Conservation (phyloP, 2,888 invertebrate species). For the Chloromyia formosa region DNA sequence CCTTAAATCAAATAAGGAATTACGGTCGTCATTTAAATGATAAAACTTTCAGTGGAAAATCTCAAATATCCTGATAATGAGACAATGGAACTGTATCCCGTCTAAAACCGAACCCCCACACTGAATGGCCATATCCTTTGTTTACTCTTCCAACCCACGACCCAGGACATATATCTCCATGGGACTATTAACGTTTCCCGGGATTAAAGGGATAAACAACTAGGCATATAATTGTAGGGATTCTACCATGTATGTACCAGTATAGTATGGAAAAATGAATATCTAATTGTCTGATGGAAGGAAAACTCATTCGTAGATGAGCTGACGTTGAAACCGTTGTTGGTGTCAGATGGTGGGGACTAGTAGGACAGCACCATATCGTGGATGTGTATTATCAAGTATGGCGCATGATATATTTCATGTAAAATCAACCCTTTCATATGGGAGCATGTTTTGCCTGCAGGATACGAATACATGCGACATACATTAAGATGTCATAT, state of each 20-base stretch:
- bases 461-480: not conserved
- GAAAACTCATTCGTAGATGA: not conserved
- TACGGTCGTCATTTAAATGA: no score
- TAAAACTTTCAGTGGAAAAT: not conserved
- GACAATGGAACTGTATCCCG: slow-evolving; percentile 11
- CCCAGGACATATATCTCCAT: slow-evolving; percentile 32
- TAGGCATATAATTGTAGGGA: slow-evolving; percentile 31
- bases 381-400: no score
- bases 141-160: slow-evolving; percentile 22
- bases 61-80: slow-evolving; percentile 32
- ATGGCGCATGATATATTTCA: no score
- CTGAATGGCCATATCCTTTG: not conserved
- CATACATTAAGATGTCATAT: slow-evolving; percentile 6
- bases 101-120: not conserved
- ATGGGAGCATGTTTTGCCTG: not conserved
- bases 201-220: slow-evolving; percentile 36
- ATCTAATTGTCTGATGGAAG: slow-evolving; percentile 12
- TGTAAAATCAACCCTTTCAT: slow-evolving; percentile 5
- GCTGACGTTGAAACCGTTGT: no score
- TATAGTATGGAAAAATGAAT: slow-evolving; percentile 10
- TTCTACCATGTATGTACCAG: not conserved
- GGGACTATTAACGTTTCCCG: slow-evolving; percentile 35
- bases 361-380: no score
- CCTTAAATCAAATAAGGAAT: no score
- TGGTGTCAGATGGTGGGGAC: no score